Evolutionary conservation across 2,113 vertebrate genomes (phyloP).

Genomic region (Pygoscelis adeliae): DNA sequence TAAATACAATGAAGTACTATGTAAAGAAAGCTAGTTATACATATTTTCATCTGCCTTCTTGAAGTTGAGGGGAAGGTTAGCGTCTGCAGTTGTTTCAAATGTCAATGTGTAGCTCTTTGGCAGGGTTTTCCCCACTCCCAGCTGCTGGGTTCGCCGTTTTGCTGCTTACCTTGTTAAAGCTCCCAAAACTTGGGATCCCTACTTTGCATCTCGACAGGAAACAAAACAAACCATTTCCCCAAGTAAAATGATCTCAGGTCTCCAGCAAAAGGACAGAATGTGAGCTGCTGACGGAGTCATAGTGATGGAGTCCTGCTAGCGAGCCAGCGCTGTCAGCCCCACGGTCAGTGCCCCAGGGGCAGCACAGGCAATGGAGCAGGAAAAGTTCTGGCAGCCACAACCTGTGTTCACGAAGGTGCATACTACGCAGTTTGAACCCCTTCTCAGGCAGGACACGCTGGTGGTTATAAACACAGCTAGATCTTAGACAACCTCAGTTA

Average conservation of each 20-base stretch:
- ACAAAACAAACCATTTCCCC: constrained; percentile 1
- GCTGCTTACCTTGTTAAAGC: not conserved
- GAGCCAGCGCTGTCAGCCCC: not conserved
- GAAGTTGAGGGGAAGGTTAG: not conserved
- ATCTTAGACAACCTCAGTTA: not conserved
- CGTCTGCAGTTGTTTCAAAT: not conserved
- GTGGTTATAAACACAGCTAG: not conserved
- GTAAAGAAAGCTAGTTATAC: not conserved
- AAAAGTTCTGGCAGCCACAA: not conserved
- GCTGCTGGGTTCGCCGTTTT: not conserved
- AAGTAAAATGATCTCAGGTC: not conserved
- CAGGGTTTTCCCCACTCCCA: not conserved
- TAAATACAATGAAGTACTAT: not conserved
- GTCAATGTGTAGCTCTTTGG: not conserved
- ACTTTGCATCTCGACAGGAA: not conserved
- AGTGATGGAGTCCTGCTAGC: not conserved
- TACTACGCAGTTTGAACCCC: not conserved
- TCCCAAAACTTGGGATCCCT: not conserved
- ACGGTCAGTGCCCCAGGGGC: not conserved
- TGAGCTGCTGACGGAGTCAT: not conserved
- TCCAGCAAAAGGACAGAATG: not conserved
- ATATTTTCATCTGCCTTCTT: not conserved
- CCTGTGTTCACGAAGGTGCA: not conserved
- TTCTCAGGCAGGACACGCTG: not conserved
- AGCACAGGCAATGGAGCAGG: fast-evolving